Conservation (phyloP, 2,113 vertebrate species). For the Pseudorhombus dupliciocellatus region DNA sequence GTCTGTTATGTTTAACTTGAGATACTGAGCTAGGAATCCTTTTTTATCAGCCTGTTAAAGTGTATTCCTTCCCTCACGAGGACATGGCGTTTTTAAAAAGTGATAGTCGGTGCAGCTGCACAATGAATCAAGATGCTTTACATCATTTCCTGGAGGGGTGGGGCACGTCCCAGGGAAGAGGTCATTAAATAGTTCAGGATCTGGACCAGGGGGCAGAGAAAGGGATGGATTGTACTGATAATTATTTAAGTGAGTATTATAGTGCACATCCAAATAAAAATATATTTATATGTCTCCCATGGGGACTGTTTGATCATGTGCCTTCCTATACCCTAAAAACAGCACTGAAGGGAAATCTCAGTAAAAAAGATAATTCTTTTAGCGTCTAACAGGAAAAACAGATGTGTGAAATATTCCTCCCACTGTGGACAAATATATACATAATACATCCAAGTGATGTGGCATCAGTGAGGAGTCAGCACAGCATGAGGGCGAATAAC, state of each 20-base stretch:
- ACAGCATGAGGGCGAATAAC: slow-evolving; percentile 52
- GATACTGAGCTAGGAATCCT: slow-evolving; percentile 38
- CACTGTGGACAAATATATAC: slow-evolving; percentile 18
- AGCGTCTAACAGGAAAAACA: neutral
- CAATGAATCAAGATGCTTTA: slow-evolving; percentile 6
- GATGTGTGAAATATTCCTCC: slow-evolving; percentile 9
- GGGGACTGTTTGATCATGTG: no score
- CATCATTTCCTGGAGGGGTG: no score
- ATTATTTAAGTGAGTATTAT: no score
- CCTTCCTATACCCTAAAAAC: no score
- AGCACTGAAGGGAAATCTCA: neutral
- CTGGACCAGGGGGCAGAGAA: no score
- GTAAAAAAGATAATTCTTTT: neutral
- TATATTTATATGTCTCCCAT: no score
- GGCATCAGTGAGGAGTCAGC: slow-evolving; percentile 12
- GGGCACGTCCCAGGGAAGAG: no score
- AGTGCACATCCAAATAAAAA: no score
- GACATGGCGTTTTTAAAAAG: slow-evolving; percentile 32
- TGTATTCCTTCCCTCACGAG: slow-evolving; percentile 35
- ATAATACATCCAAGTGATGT: neutral
- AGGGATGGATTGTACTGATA: no score
- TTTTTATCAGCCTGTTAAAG: slow-evolving; percentile 45
- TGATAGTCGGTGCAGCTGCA: slow-evolving; percentile 13
- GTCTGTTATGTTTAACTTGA: slow-evolving; percentile 11
- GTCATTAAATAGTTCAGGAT: no score